phyloP scores from a whole-genome alignment of 2,888 invertebrate genomes.

The Pterostichus niger region DNA sequence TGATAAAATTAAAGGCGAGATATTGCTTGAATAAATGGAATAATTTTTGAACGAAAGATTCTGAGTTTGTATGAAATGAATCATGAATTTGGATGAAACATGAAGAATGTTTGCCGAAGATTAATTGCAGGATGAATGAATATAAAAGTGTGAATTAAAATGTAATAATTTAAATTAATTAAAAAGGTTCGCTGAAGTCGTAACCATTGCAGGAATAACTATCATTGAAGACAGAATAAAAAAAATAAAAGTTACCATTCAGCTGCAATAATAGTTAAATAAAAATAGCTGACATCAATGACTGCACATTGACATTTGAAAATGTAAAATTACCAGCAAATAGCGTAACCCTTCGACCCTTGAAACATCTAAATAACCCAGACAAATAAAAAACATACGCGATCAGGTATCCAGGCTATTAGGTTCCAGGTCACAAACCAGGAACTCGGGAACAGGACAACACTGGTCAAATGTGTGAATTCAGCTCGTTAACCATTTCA shows the following conservation, averaged over 20 bases:
- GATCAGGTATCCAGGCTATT: conserved; percentile 23
- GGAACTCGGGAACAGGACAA: not conserved
- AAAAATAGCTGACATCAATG: not conserved
- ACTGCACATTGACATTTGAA: not conserved
- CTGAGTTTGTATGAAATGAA: too few species aligned
- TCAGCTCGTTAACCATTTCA: conserved; percentile 69
- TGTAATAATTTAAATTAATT: too few species aligned
- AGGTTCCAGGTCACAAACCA: not conserved
- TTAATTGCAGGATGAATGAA: too few species aligned
- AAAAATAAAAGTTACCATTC: not conserved
- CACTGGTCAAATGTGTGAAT: conserved; percentile 63
- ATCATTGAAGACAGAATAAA: not conserved
- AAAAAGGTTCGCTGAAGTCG: too few species aligned
- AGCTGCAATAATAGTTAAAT: conserved; percentile 3
- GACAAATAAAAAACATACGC: conserved; percentile 1
- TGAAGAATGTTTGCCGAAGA: too few species aligned
- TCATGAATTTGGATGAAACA: too few species aligned
- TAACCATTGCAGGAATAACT: too few species aligned
- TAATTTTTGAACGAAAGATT: too few species aligned
- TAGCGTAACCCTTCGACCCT: not conserved
- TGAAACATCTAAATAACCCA: not conserved
- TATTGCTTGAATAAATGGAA: too few species aligned
- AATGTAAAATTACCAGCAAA: conserved; percentile 6
- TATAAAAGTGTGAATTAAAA: too few species aligned
- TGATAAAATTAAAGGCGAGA: too few species aligned